phyloP scores from a whole-genome alignment of 2,113 vertebrate species.

The Puntigrus tetrazona region DNA sequence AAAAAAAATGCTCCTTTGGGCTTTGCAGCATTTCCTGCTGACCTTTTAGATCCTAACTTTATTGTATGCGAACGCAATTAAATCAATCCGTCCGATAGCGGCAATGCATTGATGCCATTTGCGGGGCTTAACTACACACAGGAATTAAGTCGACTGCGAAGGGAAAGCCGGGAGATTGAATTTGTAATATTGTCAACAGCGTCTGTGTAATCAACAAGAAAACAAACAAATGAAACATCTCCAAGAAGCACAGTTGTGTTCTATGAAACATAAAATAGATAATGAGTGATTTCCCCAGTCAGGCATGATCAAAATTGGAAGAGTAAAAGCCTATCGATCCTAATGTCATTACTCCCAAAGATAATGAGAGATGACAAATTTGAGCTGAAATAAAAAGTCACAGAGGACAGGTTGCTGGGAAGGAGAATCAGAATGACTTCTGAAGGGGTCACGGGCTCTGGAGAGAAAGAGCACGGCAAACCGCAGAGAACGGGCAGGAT shows the following conservation, averaged over 20 bases:
- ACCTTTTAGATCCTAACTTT: conserved; percentile 92
- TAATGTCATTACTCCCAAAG: conserved; percentile 43
- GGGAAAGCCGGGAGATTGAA: conserved; percentile 48
- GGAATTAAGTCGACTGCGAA: conserved; percentile 62
- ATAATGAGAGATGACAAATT: conserved; percentile 61
- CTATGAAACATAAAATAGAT: conserved; percentile 16
- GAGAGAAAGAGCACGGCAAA: conserved; percentile 46
- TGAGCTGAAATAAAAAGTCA: conserved; percentile 56
- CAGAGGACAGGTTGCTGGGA: conserved; percentile 50
- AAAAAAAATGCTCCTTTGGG: conserved; percentile 80
- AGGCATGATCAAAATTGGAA: conserved; percentile 13
- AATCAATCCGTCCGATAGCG: conserved; percentile 88
- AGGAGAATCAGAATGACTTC: conserved; percentile 65
- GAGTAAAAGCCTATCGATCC: conserved; percentile 58
- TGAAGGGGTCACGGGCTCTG: conserved; percentile 59
- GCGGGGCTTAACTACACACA: conserved; percentile 80
- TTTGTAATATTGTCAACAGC: conserved; percentile 30
- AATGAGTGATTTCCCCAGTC: conserved; percentile 3
- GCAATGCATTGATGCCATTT: conserved; percentile 75
- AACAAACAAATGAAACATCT: conserved; percentile 26
- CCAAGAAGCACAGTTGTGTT: conserved; percentile 13
- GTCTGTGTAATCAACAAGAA: conserved; percentile 18
- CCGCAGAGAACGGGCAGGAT: conserved; percentile 52
- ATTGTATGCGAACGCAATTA: conserved; percentile 90
- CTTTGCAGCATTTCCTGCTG: conserved; percentile 86